phyloP scores from a whole-genome alignment of 2,113 vertebrate species.

The Sciurus niger region DNA sequence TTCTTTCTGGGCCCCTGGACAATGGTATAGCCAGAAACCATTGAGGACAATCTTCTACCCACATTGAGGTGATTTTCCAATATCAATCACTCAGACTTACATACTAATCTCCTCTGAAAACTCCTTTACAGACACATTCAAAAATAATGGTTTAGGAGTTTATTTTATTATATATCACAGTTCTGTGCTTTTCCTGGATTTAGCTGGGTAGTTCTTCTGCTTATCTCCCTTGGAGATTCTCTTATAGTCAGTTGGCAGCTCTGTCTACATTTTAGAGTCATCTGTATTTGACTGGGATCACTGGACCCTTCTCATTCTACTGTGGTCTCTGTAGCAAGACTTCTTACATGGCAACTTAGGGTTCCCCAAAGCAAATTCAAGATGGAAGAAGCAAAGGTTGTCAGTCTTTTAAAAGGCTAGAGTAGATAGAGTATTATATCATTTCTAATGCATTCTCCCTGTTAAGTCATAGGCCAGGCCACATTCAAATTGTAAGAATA shows the following conservation, averaged over 20 bases:
- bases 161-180: neutral
- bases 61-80: neutral
- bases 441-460: neutral
- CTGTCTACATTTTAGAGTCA: neutral
- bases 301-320: neutral
- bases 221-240: neutral
- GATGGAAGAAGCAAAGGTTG: neutral
- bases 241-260: neutral
- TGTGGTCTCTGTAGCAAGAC: neutral
- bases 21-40: neutral
- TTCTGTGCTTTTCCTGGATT: neutral
- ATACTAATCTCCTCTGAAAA: neutral
- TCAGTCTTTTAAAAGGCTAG: neutral
- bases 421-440: neutral
- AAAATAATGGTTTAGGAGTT: neutral
- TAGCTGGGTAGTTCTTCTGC: neutral
- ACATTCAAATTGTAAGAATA: neutral
- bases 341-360: neutral
- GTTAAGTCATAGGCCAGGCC: neutral
- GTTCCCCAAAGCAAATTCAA: neutral
- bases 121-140: neutral
- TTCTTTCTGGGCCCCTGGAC: neutral
- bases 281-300: neutral
- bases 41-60: neutral
- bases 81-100: neutral